Percentiles rank a stretch among this genome's conserved stretches.
phyloP scores from a whole-genome alignment of 2,888 invertebrate genomes.

The Carcina quercana region DNA sequence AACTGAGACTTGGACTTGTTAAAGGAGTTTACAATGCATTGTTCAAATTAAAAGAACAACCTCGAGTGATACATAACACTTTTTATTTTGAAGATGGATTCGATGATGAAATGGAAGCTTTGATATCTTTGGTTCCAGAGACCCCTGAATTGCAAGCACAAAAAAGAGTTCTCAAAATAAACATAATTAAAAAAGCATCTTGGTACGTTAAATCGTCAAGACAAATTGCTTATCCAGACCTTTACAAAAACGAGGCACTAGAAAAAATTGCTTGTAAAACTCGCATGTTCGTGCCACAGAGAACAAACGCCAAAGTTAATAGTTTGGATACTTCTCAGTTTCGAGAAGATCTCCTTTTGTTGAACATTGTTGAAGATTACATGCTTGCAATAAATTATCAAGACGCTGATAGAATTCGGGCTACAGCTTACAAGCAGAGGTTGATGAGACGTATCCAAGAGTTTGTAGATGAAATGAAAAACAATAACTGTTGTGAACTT shows the following conservation, averaged over 20 bases:
- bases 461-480: constrained; percentile 32
- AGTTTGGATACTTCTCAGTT: constrained; percentile 20
- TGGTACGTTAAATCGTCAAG: too few relatives aligned
- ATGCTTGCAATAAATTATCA: constrained; percentile 33
- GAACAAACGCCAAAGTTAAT: constrained; percentile 10
- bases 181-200: constrained; percentile 40
- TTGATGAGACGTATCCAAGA: constrained; percentile 29
- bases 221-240: constrained; percentile 21
- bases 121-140: constrained; percentile 38
- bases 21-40: constrained; percentile 43
- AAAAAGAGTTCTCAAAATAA: constrained; percentile 32
- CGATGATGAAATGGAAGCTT: constrained; percentile 44
- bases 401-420: constrained; percentile 32
- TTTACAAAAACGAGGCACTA: constrained; percentile 39
- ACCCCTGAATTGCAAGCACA: constrained; percentile 28
- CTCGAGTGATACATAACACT: constrained; percentile 27
- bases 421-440: constrained; percentile 36
- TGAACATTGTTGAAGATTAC: constrained; percentile 37
- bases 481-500: constrained; percentile 23
- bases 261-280: constrained; percentile 32
- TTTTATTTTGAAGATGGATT: constrained; percentile 43
- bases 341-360: constrained; percentile 34
- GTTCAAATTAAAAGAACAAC: constrained; percentile 38
- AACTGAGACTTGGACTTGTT: constrained; percentile 33
- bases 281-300: constrained; percentile 25